Evolutionary conservation across 2,888 invertebrate genomes (phyloP).

Genomic region (Cerastis rubricosa): DNA sequence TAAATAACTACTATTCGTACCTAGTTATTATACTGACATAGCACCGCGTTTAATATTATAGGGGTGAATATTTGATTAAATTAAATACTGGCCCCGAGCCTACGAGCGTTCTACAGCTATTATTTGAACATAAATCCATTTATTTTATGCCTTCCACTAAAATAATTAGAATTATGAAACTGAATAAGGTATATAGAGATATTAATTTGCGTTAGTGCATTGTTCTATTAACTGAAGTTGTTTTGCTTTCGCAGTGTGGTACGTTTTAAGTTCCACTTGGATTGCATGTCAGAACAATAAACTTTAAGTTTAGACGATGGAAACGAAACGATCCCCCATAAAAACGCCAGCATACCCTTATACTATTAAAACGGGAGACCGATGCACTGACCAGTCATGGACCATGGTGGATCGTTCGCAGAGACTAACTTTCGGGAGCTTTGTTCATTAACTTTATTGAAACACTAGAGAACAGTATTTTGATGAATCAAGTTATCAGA

Average conservation of each 20-base stretch:
- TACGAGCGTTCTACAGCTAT: slow-evolving; percentile 24
- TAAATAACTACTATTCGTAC: slow-evolving; percentile 35
- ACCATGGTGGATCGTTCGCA: slow-evolving; percentile 16
- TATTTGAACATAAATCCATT: slow-evolving; percentile 43
- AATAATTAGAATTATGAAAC: slow-evolving; percentile 40
- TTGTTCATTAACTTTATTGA: slow-evolving; percentile 11
- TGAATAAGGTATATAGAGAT: slow-evolving; percentile 22
- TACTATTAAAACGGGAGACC: slow-evolving; percentile 66
- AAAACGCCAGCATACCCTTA: slow-evolving; percentile 71
- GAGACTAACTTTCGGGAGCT: slow-evolving; percentile 17
- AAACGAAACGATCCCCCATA: slow-evolving; percentile 72
- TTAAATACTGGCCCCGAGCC: slow-evolving; percentile 31
- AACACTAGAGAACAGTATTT: not conserved
- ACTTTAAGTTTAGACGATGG: slow-evolving; percentile 68
- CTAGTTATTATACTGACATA: slow-evolving; percentile 39
- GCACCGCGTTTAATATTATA: slow-evolving; percentile 29
- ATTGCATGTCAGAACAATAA: slow-evolving; percentile 72
- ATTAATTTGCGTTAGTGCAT: slow-evolving; percentile 40
- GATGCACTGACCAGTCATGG: slow-evolving; percentile 51
- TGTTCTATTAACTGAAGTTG: slow-evolving; percentile 18
- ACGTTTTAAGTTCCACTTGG: slow-evolving; percentile 51
- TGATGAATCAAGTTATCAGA: slow-evolving; percentile 19
- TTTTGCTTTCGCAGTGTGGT: slow-evolving; percentile 18
- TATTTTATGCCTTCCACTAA: slow-evolving; percentile 47
- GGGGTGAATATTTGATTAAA: slow-evolving; percentile 59